Base-by-base conservation (phyloP, 2,888 invertebrate species). In the Tetragonula carbonaria region DNA sequence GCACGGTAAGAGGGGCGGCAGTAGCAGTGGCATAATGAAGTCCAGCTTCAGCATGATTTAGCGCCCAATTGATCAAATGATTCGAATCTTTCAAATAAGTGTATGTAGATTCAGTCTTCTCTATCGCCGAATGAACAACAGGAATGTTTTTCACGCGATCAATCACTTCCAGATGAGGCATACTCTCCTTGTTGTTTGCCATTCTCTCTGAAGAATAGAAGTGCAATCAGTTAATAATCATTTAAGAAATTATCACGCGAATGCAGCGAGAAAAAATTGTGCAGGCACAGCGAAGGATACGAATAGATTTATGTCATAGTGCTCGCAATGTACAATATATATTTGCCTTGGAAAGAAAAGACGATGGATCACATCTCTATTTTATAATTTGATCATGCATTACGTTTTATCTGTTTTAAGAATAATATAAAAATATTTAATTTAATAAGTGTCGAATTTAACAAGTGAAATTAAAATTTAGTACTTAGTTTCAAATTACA, bases 41-140 rank as follows among this genome's bases (percentile, higher is more conserved):
- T 2, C 96, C 95, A 77, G 94, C 95, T 92, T 96, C 96, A 2
- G 96, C 96, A 23, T 95, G 95, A 77, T 94, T 94, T 16, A 96
- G 91, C 0, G 96, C 95, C 96, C 96, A 96, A 87, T 95, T 95
- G 50, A 96, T 94, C 59, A 96, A 91, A 59, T 95, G 94, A 92
- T 95, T 95, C 63, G 95, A 95, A 80, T 95, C 95, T 94, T 96
- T 94, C 4, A 94, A 80, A 66, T 92, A 93, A 6, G 93, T 87
- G 79, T 94, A 94, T 2, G 94, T 94, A 4, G 93, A 92, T 74
- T 92, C 93, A 0, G 94, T 94, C 85, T 93, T 94, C 70, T 94
- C 94, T 51, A 94, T 92, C 0, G 94, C 94, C 13, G 93, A 92
- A 74, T 93, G 92, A 6, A 94, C 92, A 23, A 94, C 90, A 14